Evolutionary conservation across 2,113 vertebrate genomes (phyloP), one percentile per base, ranked within the genome.

Genomic region (Sinocyclocheilus grahami): DNA sequence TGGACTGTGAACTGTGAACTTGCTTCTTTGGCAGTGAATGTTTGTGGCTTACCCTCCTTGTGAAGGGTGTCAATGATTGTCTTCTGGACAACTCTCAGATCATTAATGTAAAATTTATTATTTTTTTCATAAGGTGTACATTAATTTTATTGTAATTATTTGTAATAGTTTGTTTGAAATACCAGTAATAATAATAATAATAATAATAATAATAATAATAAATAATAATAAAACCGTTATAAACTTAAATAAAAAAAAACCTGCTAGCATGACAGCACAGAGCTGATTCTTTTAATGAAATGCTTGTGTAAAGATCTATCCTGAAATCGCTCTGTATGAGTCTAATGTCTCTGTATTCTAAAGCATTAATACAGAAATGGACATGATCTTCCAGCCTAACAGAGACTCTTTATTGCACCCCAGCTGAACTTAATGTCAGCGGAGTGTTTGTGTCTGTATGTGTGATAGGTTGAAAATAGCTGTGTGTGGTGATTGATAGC

Each of bases 401-500:
- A 76, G 24, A 69, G n/a, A 76, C 18, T 53, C 46, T 53, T 53
- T 77, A 51, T 77, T 48, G 24, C 42, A 80, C 33, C 58, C 58
- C 78, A n/a, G 14, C 8, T 65, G 58, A 78, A 75, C 55, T 46
- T 14, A 46, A 20, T 30, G 42, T 72, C 67, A 75, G 13, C 5
- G 2, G 69, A 39, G 46, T 12, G 5, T 55, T 27, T 78, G 13
- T 78, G n/a, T 27, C 75, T 53, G 48, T 18, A 55, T 55, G 18
- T 60, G 46, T 75, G 65, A 71, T 82, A 22, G 33, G 72, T 72
- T 16, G 48, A 30, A 78, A 76, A 46, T 9, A 83, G 37, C 39
- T 76, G 39, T 82, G 48, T 30, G 24, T 83, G 16, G 69, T 86
- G 78, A 88, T 72, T 91, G 87, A 86, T 80, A 78, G 72, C 58